These are phyloP conservation scores for Vesta saturnalis DNA, from an alignment of 2,888 invertebrate species.

Conservation along the genomic window DNA sequence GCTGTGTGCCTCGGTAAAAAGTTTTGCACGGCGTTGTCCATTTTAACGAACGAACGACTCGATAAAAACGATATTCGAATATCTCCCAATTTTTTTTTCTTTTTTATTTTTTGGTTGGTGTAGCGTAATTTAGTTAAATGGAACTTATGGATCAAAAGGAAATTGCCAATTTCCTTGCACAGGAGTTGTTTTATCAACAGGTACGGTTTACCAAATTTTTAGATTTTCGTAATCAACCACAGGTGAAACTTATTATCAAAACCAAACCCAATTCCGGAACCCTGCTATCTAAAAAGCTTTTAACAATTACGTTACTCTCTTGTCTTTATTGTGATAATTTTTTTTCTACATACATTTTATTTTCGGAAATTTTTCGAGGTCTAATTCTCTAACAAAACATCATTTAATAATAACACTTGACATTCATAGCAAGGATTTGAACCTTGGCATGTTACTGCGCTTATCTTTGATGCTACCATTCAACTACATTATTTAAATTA, in stretches of 20 bases:
- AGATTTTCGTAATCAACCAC: constrained; percentile 6
- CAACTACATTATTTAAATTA: no score
- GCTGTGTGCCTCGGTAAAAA: constrained; percentile 53
- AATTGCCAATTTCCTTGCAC: constrained; percentile 85
- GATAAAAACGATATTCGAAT: constrained; percentile 47
- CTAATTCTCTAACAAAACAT: neutral
- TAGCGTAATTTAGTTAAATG: constrained; percentile 47
- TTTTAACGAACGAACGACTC: constrained; percentile 58
- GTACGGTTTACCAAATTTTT: constrained; percentile 40
- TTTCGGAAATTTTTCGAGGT: no score
- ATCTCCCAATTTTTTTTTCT: constrained; percentile 42
- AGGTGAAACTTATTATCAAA: constrained; percentile 5
- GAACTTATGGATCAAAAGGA: constrained; percentile 80
- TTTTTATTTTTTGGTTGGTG: constrained; percentile 34
- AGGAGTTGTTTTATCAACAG: constrained; percentile 85
- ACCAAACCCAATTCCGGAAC: neutral
- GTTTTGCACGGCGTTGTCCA: constrained; percentile 46
- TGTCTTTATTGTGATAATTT: no score
- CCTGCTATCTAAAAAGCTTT: constrained; percentile 1
- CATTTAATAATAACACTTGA: no score
- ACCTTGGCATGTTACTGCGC: neutral
- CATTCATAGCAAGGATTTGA: neutral
- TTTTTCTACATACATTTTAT: no score
- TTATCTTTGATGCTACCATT: neutral
- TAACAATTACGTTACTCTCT: no score